Conservation (phyloP, 1,140 invertebrate genomes). For the Plectrocnemia conspersa region DNA sequence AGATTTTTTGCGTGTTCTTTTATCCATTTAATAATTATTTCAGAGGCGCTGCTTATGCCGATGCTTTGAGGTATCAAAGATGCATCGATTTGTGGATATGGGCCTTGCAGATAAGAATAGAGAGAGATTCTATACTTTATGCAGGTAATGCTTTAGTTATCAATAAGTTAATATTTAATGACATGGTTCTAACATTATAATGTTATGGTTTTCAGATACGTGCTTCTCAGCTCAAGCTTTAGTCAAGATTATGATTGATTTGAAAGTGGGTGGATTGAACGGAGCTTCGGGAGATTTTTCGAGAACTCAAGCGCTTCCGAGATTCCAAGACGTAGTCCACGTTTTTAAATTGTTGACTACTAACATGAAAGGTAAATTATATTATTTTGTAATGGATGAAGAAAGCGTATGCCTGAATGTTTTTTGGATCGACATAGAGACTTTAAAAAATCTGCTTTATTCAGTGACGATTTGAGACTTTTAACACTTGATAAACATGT, state of each 20-base stretch:
- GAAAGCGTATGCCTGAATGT: constrained; percentile 36
- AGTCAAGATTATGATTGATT: constrained; percentile 72
- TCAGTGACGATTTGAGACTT: too few species aligned
- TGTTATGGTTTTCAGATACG: constrained; percentile 54
- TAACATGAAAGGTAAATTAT: constrained; percentile 47
- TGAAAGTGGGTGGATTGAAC: constrained; percentile 60
- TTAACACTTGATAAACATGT: too few species aligned
- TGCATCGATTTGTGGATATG: constrained; percentile 83
- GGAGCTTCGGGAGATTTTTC: constrained; percentile 45
- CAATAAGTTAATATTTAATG: background rate
- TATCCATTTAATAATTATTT: constrained; percentile 37
- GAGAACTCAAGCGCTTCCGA: constrained; percentile 53
- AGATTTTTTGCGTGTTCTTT: background rate
- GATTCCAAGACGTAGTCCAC: constrained; percentile 66
- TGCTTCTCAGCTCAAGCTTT: constrained; percentile 73
- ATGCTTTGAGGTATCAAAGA: constrained; percentile 74
- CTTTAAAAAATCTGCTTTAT: too few species aligned
- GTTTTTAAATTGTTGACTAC: constrained; percentile 64
- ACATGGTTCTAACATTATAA: constrained; percentile 9
- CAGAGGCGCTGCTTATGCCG: constrained; percentile 81
- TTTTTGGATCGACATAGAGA: too few species aligned
- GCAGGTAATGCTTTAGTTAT: constrained; percentile 37
- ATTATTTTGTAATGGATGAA: constrained; percentile 14
- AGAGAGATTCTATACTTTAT: constrained; percentile 68
- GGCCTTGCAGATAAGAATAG: constrained; percentile 71